Conservation (phyloP, 2,888 invertebrate genomes). For the Drosophila falleni region DNA sequence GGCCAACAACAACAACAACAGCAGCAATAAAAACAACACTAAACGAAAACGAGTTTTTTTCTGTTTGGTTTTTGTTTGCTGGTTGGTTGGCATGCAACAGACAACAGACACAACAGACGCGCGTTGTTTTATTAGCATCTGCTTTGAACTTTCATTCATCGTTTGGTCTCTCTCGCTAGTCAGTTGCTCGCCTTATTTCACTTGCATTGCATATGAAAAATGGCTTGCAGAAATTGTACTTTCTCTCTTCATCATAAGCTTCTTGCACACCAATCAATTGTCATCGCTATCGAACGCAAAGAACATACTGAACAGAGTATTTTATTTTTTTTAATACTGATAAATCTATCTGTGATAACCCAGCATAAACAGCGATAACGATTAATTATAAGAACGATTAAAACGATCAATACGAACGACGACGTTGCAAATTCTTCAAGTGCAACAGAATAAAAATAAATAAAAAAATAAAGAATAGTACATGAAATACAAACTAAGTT, state of each 20-base stretch:
- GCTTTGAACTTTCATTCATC: conserved; percentile 66
- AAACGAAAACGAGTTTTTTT: conserved; percentile 62
- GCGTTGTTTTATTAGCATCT: conserved; percentile 55
- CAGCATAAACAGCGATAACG: conserved; percentile 39
- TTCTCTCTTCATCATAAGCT: conserved; percentile 36
- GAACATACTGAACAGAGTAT: not conserved
- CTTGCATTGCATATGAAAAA: conserved; percentile 46
- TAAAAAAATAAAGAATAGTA: not conserved
- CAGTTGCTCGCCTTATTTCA: conserved; percentile 18
- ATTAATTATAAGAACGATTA: conserved; percentile 53
- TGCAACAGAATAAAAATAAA: conserved; percentile 24
- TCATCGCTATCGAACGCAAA: conserved; percentile 16
- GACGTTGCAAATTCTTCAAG: conserved; percentile 39
- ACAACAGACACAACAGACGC: conserved; percentile 19
- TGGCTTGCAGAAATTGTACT: conserved; percentile 54
- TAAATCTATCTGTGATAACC: conserved; percentile 38
- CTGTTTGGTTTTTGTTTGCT: conserved; percentile 19
- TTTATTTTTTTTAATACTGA: conserved; percentile 12
- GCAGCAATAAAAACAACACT: no score
- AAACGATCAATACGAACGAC: conserved; percentile 36
- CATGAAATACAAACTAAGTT: conserved; percentile 6
- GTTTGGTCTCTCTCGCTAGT: conserved; percentile 21
- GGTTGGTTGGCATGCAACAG: conserved; percentile 53
- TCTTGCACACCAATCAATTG: conserved; percentile 14
- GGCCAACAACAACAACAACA: conserved; percentile 18